Base-by-base conservation (phyloP, 2,888 invertebrate species). In the Epinotia demarniana region DNA sequence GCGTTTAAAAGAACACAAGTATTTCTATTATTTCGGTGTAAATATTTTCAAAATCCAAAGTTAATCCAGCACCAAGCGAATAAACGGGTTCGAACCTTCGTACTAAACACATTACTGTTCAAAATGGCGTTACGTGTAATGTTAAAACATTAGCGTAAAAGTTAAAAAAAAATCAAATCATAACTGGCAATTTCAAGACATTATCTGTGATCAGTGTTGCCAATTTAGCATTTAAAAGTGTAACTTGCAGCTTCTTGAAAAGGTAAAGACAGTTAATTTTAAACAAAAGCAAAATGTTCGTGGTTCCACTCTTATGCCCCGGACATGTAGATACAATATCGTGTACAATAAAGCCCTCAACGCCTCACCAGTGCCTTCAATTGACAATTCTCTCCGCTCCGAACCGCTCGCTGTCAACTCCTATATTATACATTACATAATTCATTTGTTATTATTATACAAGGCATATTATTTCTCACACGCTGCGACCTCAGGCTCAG, bases 401-500 rank as follows among this genome's bases (percentile, higher is more conserved):
- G 86, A 86, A 81, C 83, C 88, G 86, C 88, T 88, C 90, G 86
- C 88, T 88, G 90, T 92, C 92, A 92, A 91, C 82, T 90, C 90
- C 92, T 91, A 91, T 83, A 90, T 89, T 71, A 77, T 77, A 75
- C 76, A 91, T 90, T 92, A 92, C 90, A 91, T 89, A 91, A 91
- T 92, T 92, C 90, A 90, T 90, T 90, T 90, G 90, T 92, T 91
- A 92, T 92, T 89, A 92, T 92, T 91, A 92, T 88, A 92, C 92
- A 93, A 92, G 93, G 92, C 92, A 92, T 91, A 87, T 88, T 89
- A 87, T 87, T 88, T 85, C 87, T 87, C 86, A 85, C 83, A 81
- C 83, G 85, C 81, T 85, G 86, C 85, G 84, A 83, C 79, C 88
- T 89, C 84, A 86, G 83, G 74, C 78, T n/a, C 55, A 3, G 19